Evolutionary conservation across 2,888 invertebrate genomes (phyloP).

Genomic region (Geotrupes spiniger): DNA sequence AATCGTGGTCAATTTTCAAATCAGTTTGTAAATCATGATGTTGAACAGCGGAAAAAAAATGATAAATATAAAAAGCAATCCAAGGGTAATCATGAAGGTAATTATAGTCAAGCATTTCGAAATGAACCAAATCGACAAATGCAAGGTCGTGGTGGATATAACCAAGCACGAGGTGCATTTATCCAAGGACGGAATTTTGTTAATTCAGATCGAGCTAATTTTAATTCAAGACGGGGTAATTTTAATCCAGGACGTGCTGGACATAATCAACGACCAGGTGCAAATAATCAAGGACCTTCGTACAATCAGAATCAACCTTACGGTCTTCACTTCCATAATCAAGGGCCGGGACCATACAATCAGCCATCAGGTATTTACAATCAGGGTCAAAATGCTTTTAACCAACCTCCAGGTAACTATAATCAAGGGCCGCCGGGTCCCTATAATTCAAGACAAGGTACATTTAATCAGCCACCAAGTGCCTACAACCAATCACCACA

Average conservation of each 20-base stretch:
- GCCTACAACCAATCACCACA: too few species aligned
- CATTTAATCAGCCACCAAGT: background rate
- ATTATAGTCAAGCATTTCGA: background rate
- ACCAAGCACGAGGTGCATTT: background rate
- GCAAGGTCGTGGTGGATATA: background rate
- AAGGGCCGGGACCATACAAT: background rate
- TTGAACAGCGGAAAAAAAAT: background rate
- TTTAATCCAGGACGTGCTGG: background rate
- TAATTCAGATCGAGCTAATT: too few species aligned
- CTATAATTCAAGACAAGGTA: background rate
- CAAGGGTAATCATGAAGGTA: background rate
- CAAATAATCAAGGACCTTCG: too few species aligned
- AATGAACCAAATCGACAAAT: background rate
- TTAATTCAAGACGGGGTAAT: background rate
- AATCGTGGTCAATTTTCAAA: background rate
- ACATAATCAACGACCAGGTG: too few species aligned
- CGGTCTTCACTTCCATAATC: too few species aligned
- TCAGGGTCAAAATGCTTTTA: background rate
- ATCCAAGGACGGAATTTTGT: background rate
- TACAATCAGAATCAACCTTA: too few species aligned
- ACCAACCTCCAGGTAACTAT: background rate
- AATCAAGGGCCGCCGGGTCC: background rate
- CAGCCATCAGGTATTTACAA: background rate
- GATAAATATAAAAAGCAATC: background rate
- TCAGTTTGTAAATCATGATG: background rate